phyloP scores from a whole-genome alignment of 2,888 invertebrate genomes.

The Apotomis betuletana region DNA sequence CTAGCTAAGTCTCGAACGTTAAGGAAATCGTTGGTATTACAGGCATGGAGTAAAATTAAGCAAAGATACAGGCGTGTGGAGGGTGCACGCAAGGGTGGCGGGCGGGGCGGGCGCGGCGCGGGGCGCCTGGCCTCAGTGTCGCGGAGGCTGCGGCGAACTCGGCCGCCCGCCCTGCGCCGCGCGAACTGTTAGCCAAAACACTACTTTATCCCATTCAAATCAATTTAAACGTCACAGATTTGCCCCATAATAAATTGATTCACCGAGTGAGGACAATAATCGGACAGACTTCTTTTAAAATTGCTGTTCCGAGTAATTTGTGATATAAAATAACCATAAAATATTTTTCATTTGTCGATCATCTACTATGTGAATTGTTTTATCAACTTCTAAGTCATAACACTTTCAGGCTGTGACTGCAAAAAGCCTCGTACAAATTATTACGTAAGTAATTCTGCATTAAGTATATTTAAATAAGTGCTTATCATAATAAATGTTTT shows the following conservation, averaged over 20 bases:
- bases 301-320: constrained; percentile 7
- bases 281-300: constrained; percentile 2
- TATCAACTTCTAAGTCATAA: constrained; percentile 22
- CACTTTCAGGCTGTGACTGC: constrained; percentile 16
- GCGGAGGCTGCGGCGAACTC: constrained; percentile 79
- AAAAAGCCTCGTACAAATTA: constrained; percentile 18
- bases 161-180: constrained; percentile 70
- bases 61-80: constrained; percentile 62
- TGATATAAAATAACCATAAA: constrained; percentile 21
- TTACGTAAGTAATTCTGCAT: constrained; percentile 42
- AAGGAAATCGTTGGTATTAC: constrained; percentile 71
- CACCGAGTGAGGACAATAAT: background rate
- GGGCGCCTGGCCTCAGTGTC: constrained; percentile 70
- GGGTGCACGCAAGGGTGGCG: constrained; percentile 42
- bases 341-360: constrained; percentile 27
- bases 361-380: constrained; percentile 38
- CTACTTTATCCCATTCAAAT: constrained; percentile 40
- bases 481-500: background rate
- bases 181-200: constrained; percentile 47
- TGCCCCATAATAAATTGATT: constrained; percentile 3
- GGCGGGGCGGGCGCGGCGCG: constrained; percentile 41
- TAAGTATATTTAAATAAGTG: background rate
- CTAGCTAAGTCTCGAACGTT: constrained; percentile 29
- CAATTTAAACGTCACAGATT: constrained; percentile 32
- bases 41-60: constrained; percentile 72